A percentile compares a stretch with the other conserved stretches of the same genome.
phyloP scores from a whole-genome alignment of 2,113 vertebrate species.

The Rissa tridactyla region DNA sequence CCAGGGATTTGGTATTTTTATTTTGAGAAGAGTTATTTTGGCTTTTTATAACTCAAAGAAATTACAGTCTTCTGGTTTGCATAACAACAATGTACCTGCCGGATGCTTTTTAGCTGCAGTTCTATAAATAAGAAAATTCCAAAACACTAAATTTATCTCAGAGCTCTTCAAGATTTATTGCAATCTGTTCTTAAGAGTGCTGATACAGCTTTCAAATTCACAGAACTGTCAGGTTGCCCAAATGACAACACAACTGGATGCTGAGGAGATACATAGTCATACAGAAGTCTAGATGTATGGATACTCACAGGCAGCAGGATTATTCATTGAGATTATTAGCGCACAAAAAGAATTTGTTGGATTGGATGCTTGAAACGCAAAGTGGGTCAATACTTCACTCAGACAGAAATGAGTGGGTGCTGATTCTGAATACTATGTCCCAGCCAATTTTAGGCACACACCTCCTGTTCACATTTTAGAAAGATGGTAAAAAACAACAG shows the following conservation, averaged over 20 bases:
- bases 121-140: conserved; percentile 16
- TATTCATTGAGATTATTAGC: conserved; percentile 40
- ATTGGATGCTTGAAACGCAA: conserved; percentile 20
- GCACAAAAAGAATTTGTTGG: background rate
- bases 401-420: conserved; percentile 61
- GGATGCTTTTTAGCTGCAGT: background rate
- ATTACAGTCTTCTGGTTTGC: background rate
- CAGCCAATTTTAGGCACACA: conserved; percentile 52
- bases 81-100: conserved; percentile 28
- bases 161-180: conserved; percentile 25
- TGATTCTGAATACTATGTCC: conserved; percentile 46
- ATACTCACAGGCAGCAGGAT: background rate
- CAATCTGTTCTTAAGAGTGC: conserved; percentile 28
- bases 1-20: background rate
- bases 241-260: background rate
- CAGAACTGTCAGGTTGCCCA: background rate
- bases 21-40: background rate
- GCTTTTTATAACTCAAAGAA: background rate
- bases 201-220: conserved; percentile 14
- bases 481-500: background rate
- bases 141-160: background rate
- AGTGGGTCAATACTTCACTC: conserved; percentile 61
- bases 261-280: background rate
- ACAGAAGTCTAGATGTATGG: background rate
- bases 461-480: conserved; percentile 56